Base-by-base conservation (phyloP, 2,113 vertebrate species). In the Parus major region DNA sequence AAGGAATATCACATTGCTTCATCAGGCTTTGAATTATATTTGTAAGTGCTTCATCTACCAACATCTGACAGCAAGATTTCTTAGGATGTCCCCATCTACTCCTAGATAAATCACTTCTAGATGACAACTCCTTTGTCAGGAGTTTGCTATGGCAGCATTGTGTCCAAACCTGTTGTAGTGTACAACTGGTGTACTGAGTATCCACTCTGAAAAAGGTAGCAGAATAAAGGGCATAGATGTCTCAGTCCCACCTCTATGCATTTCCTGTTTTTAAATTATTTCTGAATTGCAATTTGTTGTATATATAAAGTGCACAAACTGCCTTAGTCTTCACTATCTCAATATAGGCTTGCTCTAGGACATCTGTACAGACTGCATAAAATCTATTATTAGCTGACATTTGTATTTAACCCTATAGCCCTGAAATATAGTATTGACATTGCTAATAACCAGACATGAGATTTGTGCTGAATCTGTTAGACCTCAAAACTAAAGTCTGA, bases 111-210 rank as follows among this genome's bases (percentile, higher is more conserved):
- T 96, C 25, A 98, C 78, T 66, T 57, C 33, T 66, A 39, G 23
- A 76, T 27, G 35, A 82, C 55, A 64, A 88, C 95, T 76, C 92
- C 91, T 78, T 97, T 97, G n/a, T 90, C 68, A 59, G 80, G 83
- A 60, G 86, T 91, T 89, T 85, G 31, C 72, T 94, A 94, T 31
- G 71, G 72, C 1, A 95, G 95, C 27, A 50, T 94, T 21, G 70
- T 55, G 66, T 98, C 95, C 72, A 96, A 90, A 57, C 96, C 95
- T 31, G 94, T 96, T 59, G 95, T 79, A 60, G 42, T 61, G 57
- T 98, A 98, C 46, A 98, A 12, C 97, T 56, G 96, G 97, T 41
- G 24, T 35, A 25, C 95, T 41, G 61, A 97, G 97, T 57, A 86
- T 77, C 92, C 97, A 97, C 15, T 97, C 98, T 98, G 93, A 53